Base-by-base conservation (phyloP, 2,888 invertebrate genomes). In the Dicyrtoma fusca region DNA sequence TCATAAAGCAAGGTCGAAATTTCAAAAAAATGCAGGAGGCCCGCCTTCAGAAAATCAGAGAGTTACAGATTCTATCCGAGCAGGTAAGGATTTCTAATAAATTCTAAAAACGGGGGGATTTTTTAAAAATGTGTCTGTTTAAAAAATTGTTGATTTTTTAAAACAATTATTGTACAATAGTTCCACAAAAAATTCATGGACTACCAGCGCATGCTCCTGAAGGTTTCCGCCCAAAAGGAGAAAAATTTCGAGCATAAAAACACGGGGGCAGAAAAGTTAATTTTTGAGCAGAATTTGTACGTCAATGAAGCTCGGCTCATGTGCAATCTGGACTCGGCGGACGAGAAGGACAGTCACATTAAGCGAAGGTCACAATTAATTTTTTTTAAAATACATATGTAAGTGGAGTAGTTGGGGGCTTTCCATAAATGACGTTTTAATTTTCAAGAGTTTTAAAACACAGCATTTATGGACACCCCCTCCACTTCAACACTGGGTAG, bases 1-100 rank as follows among this genome's bases (percentile, higher is more conserved):
- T 77, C 47, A 68, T 78, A 6, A 73, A 74, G n/a, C 51, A 64
- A 51, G 74, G 72, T 3, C 49, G 72, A 4, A 76, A 77, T 61
- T 71, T 79, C 45, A 75, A 74, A 17, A 73, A 72, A 17, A 74
- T 76, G 75, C 69, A 78, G 23, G 65, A 75, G n/a, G 74, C 75
- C 17, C 65, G 78, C 47, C 64, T 78, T 17, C 44, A 26, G 13
- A 65, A 74, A 8, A 72, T 78, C 44, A 68, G 73, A 6, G 69
- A 75, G 19, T 61, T 77, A 14, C 75, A 73, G 42, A 17, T 11
- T 6, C 64, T 75, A 0, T 65, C 75, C 13, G 74, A 74, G 34
- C 73, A 74, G 70, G 75, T 76, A 19, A 47, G 47, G 25, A 13
- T 59, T 65, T 55, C 34, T 6, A 65, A 65, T 53, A n/a, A n/a